Base-by-base conservation (phyloP, 2,797 vertebrate genomes). In the Euthynnus affinis region DNA sequence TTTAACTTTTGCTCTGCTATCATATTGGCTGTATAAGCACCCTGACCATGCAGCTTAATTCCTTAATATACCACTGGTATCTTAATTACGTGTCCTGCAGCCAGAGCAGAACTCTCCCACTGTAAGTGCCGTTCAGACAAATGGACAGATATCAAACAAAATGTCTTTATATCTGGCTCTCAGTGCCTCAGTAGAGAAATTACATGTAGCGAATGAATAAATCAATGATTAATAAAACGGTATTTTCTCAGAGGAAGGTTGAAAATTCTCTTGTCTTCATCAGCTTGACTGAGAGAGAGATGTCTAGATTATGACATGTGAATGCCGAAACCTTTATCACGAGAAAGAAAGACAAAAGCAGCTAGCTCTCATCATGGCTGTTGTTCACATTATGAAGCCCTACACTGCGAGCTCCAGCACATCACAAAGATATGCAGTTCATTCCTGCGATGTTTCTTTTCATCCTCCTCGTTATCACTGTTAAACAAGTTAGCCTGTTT, bases 401-500 rank as follows among this genome's bases (percentile, higher is more conserved):
- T 49, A 27, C 78, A 59, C 27, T 9, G 59, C 20, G 59, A 72
- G 80, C 80, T 84, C 67, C 65, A 83, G 32, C 74, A 23, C 82
- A 74, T 78, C 82, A 74, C 61, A 72, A 70, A 88, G 72, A 76
- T 60, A 48, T 22, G 62, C 48, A 46, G 57, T 72, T 72, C 17
- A 34, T 27, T 71, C 32, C 73, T 13, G 63, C 79, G 1, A 27
- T 59, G 57, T 78, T 88, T 71, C 82, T 88, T 89, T 92, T 93
- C 87, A 92, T 93, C 91, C 87, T 83, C 80, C 90, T 91, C 84
- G 76, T 92, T 93, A 90, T 91, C 78, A 87, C 85, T 52, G 82
- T 85, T 84, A 88, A 92, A 90, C 92, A 81, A 87, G 83, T 91
- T 90, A 71, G 70, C 78, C 82, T 81, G 40, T 88, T 89, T 89